Evolutionary conservation across 2,888 invertebrate genomes (phyloP).

Genomic region (Aspidapion aeneum): DNA sequence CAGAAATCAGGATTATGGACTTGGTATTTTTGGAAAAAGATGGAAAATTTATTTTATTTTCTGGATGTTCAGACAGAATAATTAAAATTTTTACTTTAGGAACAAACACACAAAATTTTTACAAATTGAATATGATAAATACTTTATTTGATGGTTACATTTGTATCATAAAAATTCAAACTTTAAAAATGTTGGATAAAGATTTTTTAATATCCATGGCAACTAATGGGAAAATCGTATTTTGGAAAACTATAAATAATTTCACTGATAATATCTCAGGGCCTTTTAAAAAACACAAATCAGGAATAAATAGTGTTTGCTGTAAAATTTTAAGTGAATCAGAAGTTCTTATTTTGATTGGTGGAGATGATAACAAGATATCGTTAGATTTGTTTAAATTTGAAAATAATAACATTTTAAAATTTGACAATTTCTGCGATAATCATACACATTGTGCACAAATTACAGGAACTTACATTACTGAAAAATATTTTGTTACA

Average conservation of each 20-base stretch:
- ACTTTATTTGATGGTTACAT: slow-evolving; percentile 34
- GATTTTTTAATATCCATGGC: slow-evolving; percentile 59
- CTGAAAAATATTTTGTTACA: slow-evolving; percentile 50
- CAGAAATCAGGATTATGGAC: slow-evolving; percentile 79
- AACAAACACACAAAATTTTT: slow-evolving; percentile 27
- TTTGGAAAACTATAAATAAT: slow-evolving; percentile 60
- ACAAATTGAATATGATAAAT: slow-evolving; percentile 24
- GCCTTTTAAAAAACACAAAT: slow-evolving; percentile 63
- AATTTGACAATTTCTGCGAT: slow-evolving; percentile 32
- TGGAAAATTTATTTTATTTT: slow-evolving; percentile 50
- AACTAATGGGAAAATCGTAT: slow-evolving; percentile 67
- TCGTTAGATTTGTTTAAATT: slow-evolving; percentile 43
- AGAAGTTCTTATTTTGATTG: slow-evolving; percentile 59
- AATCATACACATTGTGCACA: slow-evolving; percentile 63
- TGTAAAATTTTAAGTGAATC: slow-evolving; percentile 46
- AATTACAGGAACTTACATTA: slow-evolving; percentile 61
- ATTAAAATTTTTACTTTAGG: slow-evolving; percentile 53
- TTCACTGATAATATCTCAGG: no score
- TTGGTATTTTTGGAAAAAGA: slow-evolving; percentile 45
- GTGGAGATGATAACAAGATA: slow-evolving; percentile 76
- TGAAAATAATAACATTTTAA: slow-evolving; percentile 19
- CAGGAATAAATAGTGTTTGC: slow-evolving; percentile 72
- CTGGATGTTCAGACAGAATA: slow-evolving; percentile 74
- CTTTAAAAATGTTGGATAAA: slow-evolving; percentile 43
- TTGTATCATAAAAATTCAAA: slow-evolving; percentile 65